A percentile compares a stretch with the other conserved stretches of the same genome.
phyloP scores from a whole-genome alignment of 1,140 invertebrate genomes.

The Marisa cornuarietis region DNA sequence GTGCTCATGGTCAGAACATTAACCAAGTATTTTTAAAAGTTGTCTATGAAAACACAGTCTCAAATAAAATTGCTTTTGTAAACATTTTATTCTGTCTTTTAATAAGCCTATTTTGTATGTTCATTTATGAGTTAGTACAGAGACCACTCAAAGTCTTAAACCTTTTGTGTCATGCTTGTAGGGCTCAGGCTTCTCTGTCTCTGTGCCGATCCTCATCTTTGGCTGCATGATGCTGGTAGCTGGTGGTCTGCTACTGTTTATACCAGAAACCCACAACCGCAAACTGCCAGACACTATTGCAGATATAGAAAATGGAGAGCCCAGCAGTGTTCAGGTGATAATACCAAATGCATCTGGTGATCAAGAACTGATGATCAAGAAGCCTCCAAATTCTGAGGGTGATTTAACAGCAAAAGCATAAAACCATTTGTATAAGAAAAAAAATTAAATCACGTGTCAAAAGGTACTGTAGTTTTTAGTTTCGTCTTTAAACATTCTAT shows the following conservation, averaged over 20 bases:
- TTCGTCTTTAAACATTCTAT: too few species aligned
- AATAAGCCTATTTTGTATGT: background rate
- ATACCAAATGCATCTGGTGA: too few species aligned
- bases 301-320: constrained; percentile 34
- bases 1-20: too few species aligned
- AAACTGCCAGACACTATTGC: constrained; percentile 45
- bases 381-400: too few species aligned
- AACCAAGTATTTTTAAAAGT: too few species aligned
- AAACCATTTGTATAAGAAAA: too few species aligned
- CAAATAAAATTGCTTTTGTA: background rate
- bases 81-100: background rate
- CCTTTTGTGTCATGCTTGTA: constrained; percentile 4
- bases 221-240: constrained; percentile 37
- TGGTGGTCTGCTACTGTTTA: constrained; percentile 30
- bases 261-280: constrained; percentile 45
- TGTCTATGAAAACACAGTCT: too few species aligned
- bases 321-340: too few species aligned
- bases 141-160: background rate
- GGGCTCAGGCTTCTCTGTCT: background rate
- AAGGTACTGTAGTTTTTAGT: too few species aligned
- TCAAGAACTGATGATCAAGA: too few species aligned
- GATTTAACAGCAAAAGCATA: too few species aligned
- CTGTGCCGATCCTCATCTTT: constrained; percentile 43
- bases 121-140: background rate
- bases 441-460: too few species aligned